phyloP scores from a whole-genome alignment of 2,888 invertebrate genomes.

The Nephrotoma flavescens region DNA sequence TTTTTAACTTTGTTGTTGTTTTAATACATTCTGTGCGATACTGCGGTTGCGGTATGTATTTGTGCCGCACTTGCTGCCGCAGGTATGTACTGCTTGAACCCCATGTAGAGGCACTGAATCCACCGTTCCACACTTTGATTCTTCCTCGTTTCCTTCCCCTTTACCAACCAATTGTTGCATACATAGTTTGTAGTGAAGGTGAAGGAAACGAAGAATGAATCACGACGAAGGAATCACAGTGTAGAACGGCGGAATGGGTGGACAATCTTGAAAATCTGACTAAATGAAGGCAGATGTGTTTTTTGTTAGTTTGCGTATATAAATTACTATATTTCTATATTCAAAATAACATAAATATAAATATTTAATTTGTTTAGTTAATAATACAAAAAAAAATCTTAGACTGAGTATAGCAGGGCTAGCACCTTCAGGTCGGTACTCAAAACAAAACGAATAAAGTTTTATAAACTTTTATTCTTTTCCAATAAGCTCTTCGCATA shows the following conservation, averaged over 20 bases:
- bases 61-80: too few relatives aligned
- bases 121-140: too few relatives aligned
- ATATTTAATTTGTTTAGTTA: not conserved
- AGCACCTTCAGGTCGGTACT: not conserved
- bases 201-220: too few relatives aligned
- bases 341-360: not conserved
- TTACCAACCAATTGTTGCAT: too few relatives aligned
- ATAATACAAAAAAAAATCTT: not conserved
- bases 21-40: too few relatives aligned
- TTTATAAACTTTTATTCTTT: not conserved
- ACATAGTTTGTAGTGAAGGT: too few relatives aligned
- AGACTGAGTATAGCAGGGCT: not conserved
- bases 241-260: not conserved
- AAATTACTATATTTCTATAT: not conserved
- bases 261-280: not conserved
- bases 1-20: too few relatives aligned
- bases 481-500: constrained; percentile 83
- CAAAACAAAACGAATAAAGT: not conserved
- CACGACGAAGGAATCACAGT: too few relatives aligned
- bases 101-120: too few relatives aligned
- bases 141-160: too few relatives aligned
- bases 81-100: too few relatives aligned
- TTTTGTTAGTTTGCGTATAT: not conserved
- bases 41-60: too few relatives aligned
- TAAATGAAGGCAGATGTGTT: not conserved